Percentiles rank a stretch among this genome's conserved stretches.
Evolutionary conservation across 2,113 vertebrate species (phyloP).

Genomic region (Chascanopsetta lugubris): DNA sequence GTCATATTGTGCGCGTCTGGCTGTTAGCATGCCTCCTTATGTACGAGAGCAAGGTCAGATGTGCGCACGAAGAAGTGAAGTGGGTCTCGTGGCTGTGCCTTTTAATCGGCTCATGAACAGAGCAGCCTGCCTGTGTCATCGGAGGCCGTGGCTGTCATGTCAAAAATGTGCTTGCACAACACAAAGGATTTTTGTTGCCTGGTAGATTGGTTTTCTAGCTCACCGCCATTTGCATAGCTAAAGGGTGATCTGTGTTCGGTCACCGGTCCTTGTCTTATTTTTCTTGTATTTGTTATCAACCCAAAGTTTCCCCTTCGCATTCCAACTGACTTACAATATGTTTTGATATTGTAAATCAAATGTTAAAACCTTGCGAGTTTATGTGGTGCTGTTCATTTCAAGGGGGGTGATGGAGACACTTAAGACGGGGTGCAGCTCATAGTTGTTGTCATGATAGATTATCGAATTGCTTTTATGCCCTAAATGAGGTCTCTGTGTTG

Average conservation of each 20-base stretch:
- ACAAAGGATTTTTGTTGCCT: slow-evolving; percentile 20
- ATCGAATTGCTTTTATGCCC: too few relatives aligned
- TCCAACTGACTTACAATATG: slow-evolving; percentile 13
- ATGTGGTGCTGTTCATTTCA: neutral
- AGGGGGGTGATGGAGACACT: too few relatives aligned
- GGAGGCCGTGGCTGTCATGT: slow-evolving; percentile 23
- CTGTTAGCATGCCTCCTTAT: slow-evolving; percentile 50
- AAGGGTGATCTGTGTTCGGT: slow-evolving; percentile 20
- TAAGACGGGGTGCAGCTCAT: neutral
- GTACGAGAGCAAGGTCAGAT: slow-evolving; percentile 48
- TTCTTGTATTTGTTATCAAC: slow-evolving; percentile 24
- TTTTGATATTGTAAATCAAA: neutral
- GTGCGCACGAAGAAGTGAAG: slow-evolving; percentile 46
- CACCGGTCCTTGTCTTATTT: slow-evolving; percentile 9
- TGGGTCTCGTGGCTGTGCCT: slow-evolving; percentile 30
- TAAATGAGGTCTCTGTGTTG: too few relatives aligned
- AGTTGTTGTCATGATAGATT: too few relatives aligned
- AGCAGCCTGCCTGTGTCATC: slow-evolving; percentile 32
- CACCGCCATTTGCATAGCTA: slow-evolving; percentile 40
- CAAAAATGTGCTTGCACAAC: slow-evolving; percentile 36
- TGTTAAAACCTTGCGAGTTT: slow-evolving; percentile 3
- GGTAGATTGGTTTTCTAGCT: slow-evolving; percentile 39
- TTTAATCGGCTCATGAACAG: slow-evolving; percentile 46
- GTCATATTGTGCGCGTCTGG: slow-evolving; percentile 65
- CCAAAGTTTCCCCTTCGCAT: slow-evolving; percentile 10